A percentile compares a stretch with the other conserved stretches of the same genome.
Evolutionary conservation across 2,797 vertebrate species (phyloP).

Genomic region (Galago senegalensis): DNA sequence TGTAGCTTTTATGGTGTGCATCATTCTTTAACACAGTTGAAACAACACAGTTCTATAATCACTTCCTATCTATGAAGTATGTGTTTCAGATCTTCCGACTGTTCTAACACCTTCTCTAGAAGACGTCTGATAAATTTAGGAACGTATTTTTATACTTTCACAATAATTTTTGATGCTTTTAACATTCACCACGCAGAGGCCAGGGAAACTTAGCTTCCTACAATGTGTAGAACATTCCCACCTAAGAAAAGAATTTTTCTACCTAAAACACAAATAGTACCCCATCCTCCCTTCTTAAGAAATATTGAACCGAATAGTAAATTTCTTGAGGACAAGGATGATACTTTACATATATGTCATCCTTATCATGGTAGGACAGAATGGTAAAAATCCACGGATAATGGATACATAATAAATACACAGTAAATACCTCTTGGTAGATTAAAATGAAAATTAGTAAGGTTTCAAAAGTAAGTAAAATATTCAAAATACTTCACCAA

Average conservation of each 20-base stretch:
- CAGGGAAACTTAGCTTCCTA: not conserved
- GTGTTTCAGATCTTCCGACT: not conserved
- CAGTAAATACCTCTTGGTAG: not conserved
- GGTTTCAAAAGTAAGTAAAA: constrained; percentile 50
- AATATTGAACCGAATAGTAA: not conserved
- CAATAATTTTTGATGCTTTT: not conserved
- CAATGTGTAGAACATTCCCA: not conserved
- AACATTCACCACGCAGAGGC: not conserved
- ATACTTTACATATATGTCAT: not conserved
- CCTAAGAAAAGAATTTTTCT: not conserved
- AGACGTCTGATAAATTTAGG: not conserved
- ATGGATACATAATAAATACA: not conserved
- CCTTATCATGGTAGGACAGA: not conserved
- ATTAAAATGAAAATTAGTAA: constrained; percentile 18
- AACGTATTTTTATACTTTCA: not conserved
- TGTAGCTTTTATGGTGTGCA: not conserved
- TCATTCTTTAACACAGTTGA: constrained; percentile 46
- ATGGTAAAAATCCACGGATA: not conserved
- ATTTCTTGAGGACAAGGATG: not conserved
- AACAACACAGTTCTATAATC: not conserved
- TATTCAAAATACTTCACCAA: not conserved
- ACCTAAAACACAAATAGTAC: not conserved
- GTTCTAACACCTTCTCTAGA: not conserved
- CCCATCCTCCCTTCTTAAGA: not conserved
- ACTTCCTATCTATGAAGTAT: not conserved